Evolutionary conservation across 2,888 invertebrate genomes (phyloP).

Genomic region (Spisula solida): DNA sequence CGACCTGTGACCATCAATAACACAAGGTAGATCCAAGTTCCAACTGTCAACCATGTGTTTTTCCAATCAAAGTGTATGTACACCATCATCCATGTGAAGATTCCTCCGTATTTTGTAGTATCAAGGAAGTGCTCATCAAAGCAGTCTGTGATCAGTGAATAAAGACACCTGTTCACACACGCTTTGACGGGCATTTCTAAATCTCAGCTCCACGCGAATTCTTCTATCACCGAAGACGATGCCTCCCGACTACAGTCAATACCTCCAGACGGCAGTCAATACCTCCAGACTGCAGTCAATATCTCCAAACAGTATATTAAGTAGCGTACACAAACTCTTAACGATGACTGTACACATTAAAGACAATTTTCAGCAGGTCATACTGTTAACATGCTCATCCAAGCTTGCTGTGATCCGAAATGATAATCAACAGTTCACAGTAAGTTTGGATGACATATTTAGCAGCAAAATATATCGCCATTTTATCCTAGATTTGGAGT

Average conservation of each 20-base stretch:
- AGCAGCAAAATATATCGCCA: background rate
- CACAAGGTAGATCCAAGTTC: background rate
- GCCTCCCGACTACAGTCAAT: too few relatives aligned
- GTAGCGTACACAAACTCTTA: too few relatives aligned
- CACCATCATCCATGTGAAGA: background rate
- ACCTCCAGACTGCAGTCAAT: too few relatives aligned
- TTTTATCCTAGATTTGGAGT: background rate
- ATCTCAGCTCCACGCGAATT: slow-evolving; percentile 8
- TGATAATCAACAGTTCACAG: slow-evolving; percentile 36
- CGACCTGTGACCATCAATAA: background rate
- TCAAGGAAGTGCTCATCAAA: slow-evolving; percentile 70
- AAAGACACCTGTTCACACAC: slow-evolving; percentile 64
- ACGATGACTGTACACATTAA: background rate
- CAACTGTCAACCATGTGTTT: background rate
- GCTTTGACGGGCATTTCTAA: slow-evolving; percentile 69
- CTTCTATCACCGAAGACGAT: background rate
- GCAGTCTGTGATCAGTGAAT: slow-evolving; percentile 71
- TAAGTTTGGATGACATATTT: slow-evolving; percentile 52
- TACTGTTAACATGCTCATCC: slow-evolving; percentile 30
- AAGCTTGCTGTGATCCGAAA: slow-evolving; percentile 45
- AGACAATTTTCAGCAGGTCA: background rate
- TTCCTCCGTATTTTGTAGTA: background rate
- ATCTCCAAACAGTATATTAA: too few relatives aligned
- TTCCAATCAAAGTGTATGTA: background rate
- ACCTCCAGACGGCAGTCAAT: too few relatives aligned